These are phyloP conservation scores for Accipiter cooperii DNA, from an alignment of 2,113 vertebrate species.

Conservation along the genomic window DNA sequence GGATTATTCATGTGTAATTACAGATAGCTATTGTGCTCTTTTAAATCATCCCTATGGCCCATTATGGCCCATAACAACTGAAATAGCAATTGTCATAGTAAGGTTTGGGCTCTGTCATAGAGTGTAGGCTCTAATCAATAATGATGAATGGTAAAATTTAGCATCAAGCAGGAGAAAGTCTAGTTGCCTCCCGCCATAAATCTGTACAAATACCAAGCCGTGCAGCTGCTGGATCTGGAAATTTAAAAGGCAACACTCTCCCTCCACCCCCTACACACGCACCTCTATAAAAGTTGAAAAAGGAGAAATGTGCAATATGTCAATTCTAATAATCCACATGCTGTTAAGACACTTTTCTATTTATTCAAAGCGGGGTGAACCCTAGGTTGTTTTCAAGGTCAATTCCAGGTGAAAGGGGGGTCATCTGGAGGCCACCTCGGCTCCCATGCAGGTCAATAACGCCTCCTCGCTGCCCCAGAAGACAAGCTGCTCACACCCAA, in stretches of 20 bases:
- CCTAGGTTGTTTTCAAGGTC: constrained; percentile 92
- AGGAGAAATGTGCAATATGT: constrained; percentile 80
- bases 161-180: constrained; percentile 75
- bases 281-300: constrained; percentile 69
- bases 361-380: constrained; percentile 76
- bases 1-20: constrained; percentile 96
- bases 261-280: constrained; percentile 35
- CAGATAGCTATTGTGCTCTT: constrained; percentile 91
- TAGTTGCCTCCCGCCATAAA: constrained; percentile 79
- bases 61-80: constrained; percentile 87
- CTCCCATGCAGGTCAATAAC: constrained; percentile 95
- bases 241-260: constrained; percentile 67
- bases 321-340: constrained; percentile 83
- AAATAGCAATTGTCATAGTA: constrained; percentile 90
- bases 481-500: constrained; percentile 82
- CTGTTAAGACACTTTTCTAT: constrained; percentile 80
- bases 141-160: constrained; percentile 91
- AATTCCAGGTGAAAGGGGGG: constrained; percentile 95
- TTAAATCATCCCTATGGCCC: constrained; percentile 86
- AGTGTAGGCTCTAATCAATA: constrained; percentile 87
- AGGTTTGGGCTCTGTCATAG: constrained; percentile 79
- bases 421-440: constrained; percentile 88
- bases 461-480: constrained; percentile 80
- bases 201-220: constrained; percentile 78
- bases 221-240: constrained; percentile 83